Evolutionary conservation across 2,888 invertebrate genomes (phyloP).

Genomic region (Xestoiulus laeticollis): DNA sequence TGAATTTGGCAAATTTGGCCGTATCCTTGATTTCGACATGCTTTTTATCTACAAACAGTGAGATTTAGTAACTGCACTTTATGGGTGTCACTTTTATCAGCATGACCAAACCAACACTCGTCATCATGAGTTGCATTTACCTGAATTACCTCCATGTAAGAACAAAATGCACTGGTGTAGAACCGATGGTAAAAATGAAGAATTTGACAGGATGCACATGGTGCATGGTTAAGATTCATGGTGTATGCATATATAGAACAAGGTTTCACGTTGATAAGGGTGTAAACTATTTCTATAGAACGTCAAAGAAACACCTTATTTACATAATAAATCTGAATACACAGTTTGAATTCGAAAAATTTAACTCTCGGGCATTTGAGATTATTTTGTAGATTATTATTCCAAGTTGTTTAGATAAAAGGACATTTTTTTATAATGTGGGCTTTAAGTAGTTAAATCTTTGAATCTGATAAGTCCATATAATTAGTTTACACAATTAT

Average conservation of each 20-base stretch:
- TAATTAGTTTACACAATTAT: not conserved
- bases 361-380: not conserved
- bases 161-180: not conserved
- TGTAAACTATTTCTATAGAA: not conserved
- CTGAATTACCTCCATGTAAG: not conserved
- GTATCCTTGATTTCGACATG: not conserved
- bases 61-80: not conserved
- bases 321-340: not conserved
- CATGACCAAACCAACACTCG: not conserved
- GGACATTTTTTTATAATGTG: not conserved
- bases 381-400: not conserved
- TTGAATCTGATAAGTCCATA: not conserved
- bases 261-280: too few species aligned
- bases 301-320: not conserved
- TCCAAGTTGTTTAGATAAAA: not conserved
- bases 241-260: too few species aligned
- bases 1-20: constrained; percentile 1
- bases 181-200: not conserved
- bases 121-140: constrained; percentile 28
- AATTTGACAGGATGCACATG: not conserved
- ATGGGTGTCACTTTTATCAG: not conserved
- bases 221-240: not conserved
- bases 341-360: not conserved
- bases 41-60: not conserved
- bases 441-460: not conserved